Evolutionary conservation across 2,888 invertebrate genomes (phyloP).

Genomic region (Eumacrocentrus americanus): DNA sequence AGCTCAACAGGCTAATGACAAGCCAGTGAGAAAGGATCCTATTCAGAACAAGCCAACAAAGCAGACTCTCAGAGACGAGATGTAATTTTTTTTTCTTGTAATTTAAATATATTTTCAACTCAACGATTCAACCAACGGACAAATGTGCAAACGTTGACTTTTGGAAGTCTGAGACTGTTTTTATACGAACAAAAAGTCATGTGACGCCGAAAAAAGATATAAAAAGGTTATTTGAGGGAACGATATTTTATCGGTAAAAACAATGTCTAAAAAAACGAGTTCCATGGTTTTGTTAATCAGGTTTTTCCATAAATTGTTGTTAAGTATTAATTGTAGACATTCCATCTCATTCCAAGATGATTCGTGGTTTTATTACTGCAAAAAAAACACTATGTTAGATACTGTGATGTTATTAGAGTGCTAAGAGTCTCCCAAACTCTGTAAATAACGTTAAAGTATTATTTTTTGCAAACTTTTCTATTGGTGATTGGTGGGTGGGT

Average conservation of each 20-base stretch:
- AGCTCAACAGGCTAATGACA: too few species aligned
- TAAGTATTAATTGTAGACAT: neutral
- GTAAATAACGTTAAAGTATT: slow-evolving; percentile 44
- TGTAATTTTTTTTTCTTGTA: neutral
- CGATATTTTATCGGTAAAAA: neutral
- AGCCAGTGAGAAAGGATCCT: slow-evolving; percentile 38
- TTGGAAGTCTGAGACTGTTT: neutral
- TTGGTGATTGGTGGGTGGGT: slow-evolving; percentile 32
- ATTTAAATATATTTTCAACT: neutral
- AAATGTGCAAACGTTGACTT: neutral
- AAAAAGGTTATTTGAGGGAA: neutral
- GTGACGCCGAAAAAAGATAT: too few species aligned
- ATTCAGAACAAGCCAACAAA: slow-evolving; percentile 40
- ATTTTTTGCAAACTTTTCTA: slow-evolving; percentile 35
- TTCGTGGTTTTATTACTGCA: neutral
- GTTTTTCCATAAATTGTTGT: neutral
- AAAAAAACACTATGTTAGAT: slow-evolving; percentile 31
- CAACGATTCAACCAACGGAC: neutral
- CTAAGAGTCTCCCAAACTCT: slow-evolving; percentile 32
- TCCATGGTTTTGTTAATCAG: neutral
- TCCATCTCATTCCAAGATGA: slow-evolving; percentile 5
- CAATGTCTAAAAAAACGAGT: neutral
- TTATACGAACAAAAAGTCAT: neutral
- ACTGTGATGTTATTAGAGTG: slow-evolving; percentile 38
- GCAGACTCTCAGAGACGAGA: slow-evolving; percentile 12